phyloP scores from a whole-genome alignment of 2,797 vertebrate genomes.

The Synaphobranchus kaupii region DNA sequence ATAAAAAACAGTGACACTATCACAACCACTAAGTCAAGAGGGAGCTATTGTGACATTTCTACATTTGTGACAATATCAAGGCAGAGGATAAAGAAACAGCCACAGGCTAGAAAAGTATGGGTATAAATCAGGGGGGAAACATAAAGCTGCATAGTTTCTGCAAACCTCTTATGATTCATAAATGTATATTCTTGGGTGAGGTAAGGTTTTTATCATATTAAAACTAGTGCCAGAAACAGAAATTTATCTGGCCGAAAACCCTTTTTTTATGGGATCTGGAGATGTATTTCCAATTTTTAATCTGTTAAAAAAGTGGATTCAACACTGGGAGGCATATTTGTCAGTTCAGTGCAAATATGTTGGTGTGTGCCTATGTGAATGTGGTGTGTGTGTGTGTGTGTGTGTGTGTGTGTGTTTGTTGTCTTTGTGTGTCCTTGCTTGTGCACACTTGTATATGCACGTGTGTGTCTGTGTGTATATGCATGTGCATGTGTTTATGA shows the following conservation, averaged over 20 bases:
- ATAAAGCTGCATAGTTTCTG: background rate
- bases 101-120: background rate
- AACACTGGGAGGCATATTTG: background rate
- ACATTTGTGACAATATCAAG: too few relatives aligned
- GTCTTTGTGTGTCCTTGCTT: background rate
- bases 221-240: background rate
- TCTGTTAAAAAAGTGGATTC: background rate
- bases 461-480: conserved; percentile 17
- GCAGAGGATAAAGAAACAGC: background rate
- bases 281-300: background rate
- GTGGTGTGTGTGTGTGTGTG: background rate
- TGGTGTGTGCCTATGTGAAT: conserved; percentile 22
- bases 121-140: background rate
- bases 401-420: background rate
- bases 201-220: background rate
- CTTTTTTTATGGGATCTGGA: conserved; percentile 8
- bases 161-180: background rate
- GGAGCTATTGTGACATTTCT: background rate
- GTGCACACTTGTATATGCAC: background rate
- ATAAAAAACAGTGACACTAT: background rate
- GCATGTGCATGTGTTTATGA: background rate
- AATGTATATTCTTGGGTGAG: background rate
- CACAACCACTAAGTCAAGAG: background rate
- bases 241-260: background rate
- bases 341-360: background rate